phyloP scores from a whole-genome alignment of 2,888 invertebrate species.

The Lithosia quadra region DNA sequence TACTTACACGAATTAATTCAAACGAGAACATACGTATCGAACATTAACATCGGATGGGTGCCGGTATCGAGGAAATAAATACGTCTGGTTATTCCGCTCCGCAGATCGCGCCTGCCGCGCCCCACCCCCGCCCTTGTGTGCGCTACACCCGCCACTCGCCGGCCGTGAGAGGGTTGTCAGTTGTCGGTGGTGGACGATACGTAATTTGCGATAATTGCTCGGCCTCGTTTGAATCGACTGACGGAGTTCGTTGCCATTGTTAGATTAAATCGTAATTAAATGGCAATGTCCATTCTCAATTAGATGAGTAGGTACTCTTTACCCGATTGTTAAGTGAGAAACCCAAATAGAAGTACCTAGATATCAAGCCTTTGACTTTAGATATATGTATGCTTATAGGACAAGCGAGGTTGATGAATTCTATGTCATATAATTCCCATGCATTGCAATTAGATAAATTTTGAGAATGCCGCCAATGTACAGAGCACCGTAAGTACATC shows the following conservation, averaged over 20 bases:
- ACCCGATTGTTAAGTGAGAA: too few relatives aligned
- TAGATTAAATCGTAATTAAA: not conserved
- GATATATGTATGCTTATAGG: too few relatives aligned
- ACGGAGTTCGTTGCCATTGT: not conserved
- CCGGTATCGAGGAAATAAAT: slow-evolving; percentile 7
- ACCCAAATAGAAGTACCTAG: too few relatives aligned
- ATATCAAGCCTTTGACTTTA: too few relatives aligned
- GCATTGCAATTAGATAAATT: too few relatives aligned
- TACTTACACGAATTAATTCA: not conserved
- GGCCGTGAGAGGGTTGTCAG: not conserved
- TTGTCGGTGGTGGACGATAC: not conserved
- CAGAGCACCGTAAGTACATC: too few relatives aligned
- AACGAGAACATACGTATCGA: not conserved
- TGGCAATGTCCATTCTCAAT: not conserved
- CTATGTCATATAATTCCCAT: too few relatives aligned
- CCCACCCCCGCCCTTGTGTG: not conserved
- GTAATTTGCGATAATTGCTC: not conserved
- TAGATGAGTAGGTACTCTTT: not conserved
- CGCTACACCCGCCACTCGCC: not conserved
- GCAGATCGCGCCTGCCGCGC: not conserved
- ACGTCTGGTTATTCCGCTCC: slow-evolving; percentile 11
- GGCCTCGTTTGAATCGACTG: slow-evolving; percentile 3
- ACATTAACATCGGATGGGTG: not conserved
- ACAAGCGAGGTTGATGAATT: too few relatives aligned
- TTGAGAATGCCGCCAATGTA: too few relatives aligned